Evolutionary conservation across 2,113 vertebrate species (phyloP).

Genomic region (Boleophthalmus pectinirostris): DNA sequence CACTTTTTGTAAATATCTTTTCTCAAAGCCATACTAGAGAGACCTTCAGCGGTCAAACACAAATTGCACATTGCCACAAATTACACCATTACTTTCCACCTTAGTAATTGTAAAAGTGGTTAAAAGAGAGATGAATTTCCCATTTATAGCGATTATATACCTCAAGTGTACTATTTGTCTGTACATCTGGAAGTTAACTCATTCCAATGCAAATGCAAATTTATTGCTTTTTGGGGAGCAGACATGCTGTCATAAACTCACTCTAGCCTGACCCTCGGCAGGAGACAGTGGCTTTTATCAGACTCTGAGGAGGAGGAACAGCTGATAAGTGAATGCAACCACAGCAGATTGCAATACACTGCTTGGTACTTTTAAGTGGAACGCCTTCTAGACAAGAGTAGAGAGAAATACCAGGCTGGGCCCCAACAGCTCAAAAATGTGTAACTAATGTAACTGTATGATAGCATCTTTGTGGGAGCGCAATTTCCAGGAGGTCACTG

Average conservation of each 20-base stretch:
- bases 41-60: neutral
- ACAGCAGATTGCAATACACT: slow-evolving; percentile 21
- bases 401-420: neutral
- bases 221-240: slow-evolving; percentile 36
- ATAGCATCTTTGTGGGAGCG: slow-evolving; percentile 27
- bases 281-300: slow-evolving; percentile 42
- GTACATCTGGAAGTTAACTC: slow-evolving; percentile 11
- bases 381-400: slow-evolving; percentile 33
- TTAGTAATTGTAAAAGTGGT: slow-evolving; percentile 6
- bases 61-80: slow-evolving; percentile 7
- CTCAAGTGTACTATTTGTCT: slow-evolving; percentile 6
- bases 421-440: neutral
- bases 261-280: slow-evolving; percentile 15
- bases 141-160: slow-evolving; percentile 2
- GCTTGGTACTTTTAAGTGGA: slow-evolving; percentile 32
- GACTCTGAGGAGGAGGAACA: slow-evolving; percentile 22
- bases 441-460: neutral
- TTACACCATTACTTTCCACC: neutral
- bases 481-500: slow-evolving; percentile 49
- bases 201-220: slow-evolving; percentile 29
- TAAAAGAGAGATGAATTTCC: slow-evolving; percentile 15
- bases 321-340: slow-evolving; percentile 39
- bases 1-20: neutral
- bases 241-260: slow-evolving; percentile 28
- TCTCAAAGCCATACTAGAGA: neutral